Percentiles rank a stretch among this genome's conserved stretches.
phyloP scores from a whole-genome alignment of 1,140 invertebrate genomes.

The Cydia strobilella region DNA sequence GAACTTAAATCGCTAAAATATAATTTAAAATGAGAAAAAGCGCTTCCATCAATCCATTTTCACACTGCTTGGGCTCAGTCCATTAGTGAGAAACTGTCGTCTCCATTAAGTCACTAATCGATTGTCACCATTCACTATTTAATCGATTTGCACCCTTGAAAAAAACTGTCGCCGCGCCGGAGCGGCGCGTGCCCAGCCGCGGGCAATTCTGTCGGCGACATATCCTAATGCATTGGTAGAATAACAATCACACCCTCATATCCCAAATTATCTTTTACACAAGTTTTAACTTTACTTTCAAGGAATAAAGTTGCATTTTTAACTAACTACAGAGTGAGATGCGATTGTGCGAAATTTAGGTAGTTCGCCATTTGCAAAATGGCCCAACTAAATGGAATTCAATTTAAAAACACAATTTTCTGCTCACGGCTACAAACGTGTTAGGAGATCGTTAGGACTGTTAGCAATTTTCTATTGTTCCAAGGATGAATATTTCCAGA shows the following conservation, averaged over 20 bases:
- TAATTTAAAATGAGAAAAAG: neutral
- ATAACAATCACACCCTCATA: neutral
- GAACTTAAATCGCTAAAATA: neutral
- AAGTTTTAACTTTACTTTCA: conserved; percentile 54
- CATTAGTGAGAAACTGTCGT: neutral
- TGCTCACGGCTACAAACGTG: conserved; percentile 21
- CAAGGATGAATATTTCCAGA: neutral
- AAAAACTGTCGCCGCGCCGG: conserved; percentile 8
- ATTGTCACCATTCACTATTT: conserved; percentile 18
- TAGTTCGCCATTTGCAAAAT: conserved; percentile 16
- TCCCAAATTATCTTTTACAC: neutral
- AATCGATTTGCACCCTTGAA: conserved; percentile 26
- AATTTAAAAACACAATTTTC: conserved; percentile 30
- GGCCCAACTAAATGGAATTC: conserved; percentile 21
- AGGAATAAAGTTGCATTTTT: conserved; percentile 29
- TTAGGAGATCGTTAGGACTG: conserved; percentile 10
- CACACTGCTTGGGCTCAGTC: neutral
- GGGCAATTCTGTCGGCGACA: conserved; percentile 48
- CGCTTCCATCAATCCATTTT: neutral
- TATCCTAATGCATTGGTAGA: conserved; percentile 53
- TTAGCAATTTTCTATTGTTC: neutral
- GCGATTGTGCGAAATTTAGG: neutral
- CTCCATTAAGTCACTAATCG: neutral
- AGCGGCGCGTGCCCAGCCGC: conserved; percentile 49
- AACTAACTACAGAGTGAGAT: neutral